Base-by-base conservation (phyloP, 2,797 vertebrate species). In the Eptatretus atami region DNA sequence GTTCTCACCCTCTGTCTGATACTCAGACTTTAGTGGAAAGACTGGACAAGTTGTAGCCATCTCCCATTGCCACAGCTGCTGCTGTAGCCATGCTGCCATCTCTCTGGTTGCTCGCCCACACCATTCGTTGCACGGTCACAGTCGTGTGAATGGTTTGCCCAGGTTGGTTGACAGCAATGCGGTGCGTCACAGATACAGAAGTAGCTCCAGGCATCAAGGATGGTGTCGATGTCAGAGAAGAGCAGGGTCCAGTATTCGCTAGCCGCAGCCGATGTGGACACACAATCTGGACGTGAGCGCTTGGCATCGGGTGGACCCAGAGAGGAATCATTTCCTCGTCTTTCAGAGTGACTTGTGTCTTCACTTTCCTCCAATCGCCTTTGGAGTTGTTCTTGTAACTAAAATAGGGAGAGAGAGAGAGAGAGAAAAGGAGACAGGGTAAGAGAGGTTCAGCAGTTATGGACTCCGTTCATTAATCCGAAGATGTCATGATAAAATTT, bases 351-450 rank as follows among this genome's bases (percentile, higher is more conserved):
- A 24, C 24, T 24, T n/a, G 15, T 24, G 57, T 61, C 15, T 6
- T 61, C 57, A 24, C 57, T 61, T 24, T 61, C 57, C 57, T 61
- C 57, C 57, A 61, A 24, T 6, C 57, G 57, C 57, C 57, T n/a
- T 12, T 61, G 15, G 15, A 61, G 57, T 24, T 61, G 57, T 24
- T 61, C 57, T 24, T 61, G 57, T 12, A 61, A 24, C 57, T 61
- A 24, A n/a, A 61, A 24, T 12, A 12, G 24, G 15, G 57, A 24
- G 11, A 61, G 57, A 61, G 57, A 61, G 2, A 19, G 31, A 44
- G n/a, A n/a, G n/a, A n/a, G n/a, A n/a, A n/a, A n/a, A 44, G 31
- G 31, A 44, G 31, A 44, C 31, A 44, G 4, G 31, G 31, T 44
- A 44, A 44, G 4, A 44, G 31, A 44, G 31, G 31, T 44, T 44